These are phyloP conservation scores for Capitulum mitella DNA, from an alignment of 2,888 invertebrate genomes.

Conservation along the genomic window DNA sequence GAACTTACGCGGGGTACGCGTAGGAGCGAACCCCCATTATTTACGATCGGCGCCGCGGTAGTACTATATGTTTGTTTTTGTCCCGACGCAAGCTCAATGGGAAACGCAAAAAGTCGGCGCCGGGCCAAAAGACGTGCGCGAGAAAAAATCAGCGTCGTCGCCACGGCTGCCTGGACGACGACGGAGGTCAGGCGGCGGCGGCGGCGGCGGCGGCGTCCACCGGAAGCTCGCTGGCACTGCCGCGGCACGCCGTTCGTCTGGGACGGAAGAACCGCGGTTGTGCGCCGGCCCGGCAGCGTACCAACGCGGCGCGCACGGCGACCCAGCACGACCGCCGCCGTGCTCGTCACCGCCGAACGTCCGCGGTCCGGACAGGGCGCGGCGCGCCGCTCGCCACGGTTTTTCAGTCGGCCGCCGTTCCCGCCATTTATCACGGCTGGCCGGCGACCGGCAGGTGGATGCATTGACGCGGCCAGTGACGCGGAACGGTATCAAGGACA, in stretches of 20 bases:
- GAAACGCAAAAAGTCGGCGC: not conserved
- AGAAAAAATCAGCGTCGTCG: not conserved
- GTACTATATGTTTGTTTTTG: conserved; percentile 19
- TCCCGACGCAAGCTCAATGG: not conserved
- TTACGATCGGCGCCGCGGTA: not conserved
- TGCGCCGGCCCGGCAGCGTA: too few species aligned
- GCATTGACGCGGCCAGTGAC: not conserved
- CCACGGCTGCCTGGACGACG: not conserved
- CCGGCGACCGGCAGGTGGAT: not conserved
- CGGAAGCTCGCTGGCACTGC: too few species aligned
- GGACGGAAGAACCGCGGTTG: not conserved
- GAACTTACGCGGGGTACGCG: not conserved
- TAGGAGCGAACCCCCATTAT: not conserved
- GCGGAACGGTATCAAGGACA: conserved; percentile 16
- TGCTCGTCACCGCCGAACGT: too few species aligned
- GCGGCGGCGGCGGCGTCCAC: not conserved
- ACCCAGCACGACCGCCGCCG: too few species aligned
- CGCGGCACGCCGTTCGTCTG: too few species aligned
- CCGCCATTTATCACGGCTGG: not conserved
- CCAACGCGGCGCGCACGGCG: too few species aligned
- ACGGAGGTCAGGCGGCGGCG: not conserved
- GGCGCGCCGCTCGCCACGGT: not conserved
- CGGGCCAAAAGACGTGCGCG: not conserved
- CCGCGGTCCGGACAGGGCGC: not conserved
- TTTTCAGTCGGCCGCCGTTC: not conserved